A percentile compares a stretch with the other conserved stretches of the same genome.
Conservation (phyloP, 2,113 vertebrate genomes). For the Falcunculus frontatus region DNA sequence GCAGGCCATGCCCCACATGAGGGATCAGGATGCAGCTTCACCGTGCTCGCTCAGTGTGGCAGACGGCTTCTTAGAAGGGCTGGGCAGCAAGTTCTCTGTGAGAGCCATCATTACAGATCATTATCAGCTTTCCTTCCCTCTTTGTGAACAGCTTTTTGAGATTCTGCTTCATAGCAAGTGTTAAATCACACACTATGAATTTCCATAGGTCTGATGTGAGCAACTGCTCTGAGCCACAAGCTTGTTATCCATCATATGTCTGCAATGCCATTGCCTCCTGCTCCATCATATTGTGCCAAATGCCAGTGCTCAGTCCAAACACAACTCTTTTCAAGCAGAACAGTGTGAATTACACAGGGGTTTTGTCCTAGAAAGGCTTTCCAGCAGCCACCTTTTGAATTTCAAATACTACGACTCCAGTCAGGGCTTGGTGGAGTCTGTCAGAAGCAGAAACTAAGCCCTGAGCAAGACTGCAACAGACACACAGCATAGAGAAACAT, state of each 20-base stretch:
- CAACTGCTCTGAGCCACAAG: background rate
- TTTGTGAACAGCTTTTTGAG: slow-evolving; percentile 7
- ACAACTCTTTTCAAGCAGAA: background rate
- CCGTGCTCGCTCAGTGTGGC: background rate
- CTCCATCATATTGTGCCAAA: background rate
- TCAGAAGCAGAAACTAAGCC: background rate
- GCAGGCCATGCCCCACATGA: background rate
- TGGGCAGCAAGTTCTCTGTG: background rate
- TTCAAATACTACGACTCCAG: background rate
- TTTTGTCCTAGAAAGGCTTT: background rate
- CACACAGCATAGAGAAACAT: background rate
- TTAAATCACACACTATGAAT: background rate
- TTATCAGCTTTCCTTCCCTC: background rate
- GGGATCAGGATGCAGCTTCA: background rate
- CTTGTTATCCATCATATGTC: background rate
- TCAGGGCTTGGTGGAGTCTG: background rate
- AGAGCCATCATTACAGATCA: background rate
- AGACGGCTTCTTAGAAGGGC: background rate
- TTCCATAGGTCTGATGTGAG: background rate
- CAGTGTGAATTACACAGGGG: background rate
- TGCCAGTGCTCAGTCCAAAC: background rate
- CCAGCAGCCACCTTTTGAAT: background rate
- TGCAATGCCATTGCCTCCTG: background rate
- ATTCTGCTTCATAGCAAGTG: background rate
- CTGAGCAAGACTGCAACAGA: background rate